phyloP scores from a whole-genome alignment of 2,797 vertebrate genomes.

The Phylloscopus collybita region DNA sequence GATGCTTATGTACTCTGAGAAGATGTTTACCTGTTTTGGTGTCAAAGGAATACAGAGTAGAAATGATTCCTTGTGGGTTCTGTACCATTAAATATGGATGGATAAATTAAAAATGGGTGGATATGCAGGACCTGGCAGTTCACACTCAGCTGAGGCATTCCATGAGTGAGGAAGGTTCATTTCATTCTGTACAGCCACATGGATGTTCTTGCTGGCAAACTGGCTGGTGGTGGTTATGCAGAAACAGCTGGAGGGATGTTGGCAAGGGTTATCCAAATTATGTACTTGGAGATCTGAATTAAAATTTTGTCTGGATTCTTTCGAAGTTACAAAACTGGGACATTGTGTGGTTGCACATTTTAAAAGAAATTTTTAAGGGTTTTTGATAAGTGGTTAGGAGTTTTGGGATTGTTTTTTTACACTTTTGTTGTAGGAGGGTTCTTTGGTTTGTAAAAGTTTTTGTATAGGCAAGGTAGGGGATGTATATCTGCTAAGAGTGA shows the following conservation, averaged over 20 bases:
- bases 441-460: background rate
- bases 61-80: background rate
- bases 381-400: background rate
- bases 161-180: background rate
- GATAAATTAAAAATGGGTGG: background rate
- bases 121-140: background rate
- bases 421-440: rapidly evolving
- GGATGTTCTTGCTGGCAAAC: background rate
- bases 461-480: background rate
- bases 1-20: background rate
- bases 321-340: background rate
- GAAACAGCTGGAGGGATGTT: background rate
- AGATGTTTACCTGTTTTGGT: background rate
- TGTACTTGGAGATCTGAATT: background rate
- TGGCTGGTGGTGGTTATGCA: background rate
- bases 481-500: background rate
- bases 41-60: background rate
- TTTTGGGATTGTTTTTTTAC: background rate
- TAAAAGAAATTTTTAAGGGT: background rate
- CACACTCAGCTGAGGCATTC: background rate
- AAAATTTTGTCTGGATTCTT: background rate
- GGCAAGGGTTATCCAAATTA: background rate
- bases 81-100: background rate
- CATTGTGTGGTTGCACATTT: background rate
- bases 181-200: rapidly evolving